Evolutionary conservation across 1,140 invertebrate species (phyloP).

Genomic region (Procambarus clarkii): DNA sequence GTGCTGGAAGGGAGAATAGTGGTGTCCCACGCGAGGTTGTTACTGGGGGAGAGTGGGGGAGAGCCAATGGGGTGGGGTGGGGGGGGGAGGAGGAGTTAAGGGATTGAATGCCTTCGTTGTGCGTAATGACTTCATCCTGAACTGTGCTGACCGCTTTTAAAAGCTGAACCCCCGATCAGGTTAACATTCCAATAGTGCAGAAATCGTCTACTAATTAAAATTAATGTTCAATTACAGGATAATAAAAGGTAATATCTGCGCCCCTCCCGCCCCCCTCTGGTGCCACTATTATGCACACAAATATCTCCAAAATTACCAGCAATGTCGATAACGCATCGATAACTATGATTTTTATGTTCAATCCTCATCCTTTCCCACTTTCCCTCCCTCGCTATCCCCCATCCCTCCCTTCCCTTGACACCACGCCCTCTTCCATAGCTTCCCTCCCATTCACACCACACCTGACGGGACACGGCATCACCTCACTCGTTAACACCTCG

Average conservation of each 20-base stretch:
- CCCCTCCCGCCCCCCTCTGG: neutral
- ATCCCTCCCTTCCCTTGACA: neutral
- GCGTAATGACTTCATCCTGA: neutral
- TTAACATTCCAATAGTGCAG: neutral
- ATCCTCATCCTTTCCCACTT: neutral
- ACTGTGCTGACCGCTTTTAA: neutral
- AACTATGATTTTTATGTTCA: neutral
- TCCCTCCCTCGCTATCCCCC: neutral
- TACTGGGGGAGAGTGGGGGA: too few species aligned
- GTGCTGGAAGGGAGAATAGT: slow-evolving; percentile 7
- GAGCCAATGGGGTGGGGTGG: too few species aligned
- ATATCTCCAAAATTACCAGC: neutral
- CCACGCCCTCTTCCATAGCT: too few species aligned
- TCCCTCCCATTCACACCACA: too few species aligned
- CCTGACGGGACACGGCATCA: too few species aligned
- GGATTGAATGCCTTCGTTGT: neutral
- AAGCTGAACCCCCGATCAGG: neutral
- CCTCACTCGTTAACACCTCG: too few species aligned
- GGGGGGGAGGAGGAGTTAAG: too few species aligned
- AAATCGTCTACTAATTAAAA: neutral
- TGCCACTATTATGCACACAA: neutral
- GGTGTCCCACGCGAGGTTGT: neutral
- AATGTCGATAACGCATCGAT: neutral
- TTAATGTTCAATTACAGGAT: neutral
- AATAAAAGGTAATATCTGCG: neutral